Conservation (phyloP, 2,113 vertebrate genomes). For the Xiphophorus hellerii region DNA sequence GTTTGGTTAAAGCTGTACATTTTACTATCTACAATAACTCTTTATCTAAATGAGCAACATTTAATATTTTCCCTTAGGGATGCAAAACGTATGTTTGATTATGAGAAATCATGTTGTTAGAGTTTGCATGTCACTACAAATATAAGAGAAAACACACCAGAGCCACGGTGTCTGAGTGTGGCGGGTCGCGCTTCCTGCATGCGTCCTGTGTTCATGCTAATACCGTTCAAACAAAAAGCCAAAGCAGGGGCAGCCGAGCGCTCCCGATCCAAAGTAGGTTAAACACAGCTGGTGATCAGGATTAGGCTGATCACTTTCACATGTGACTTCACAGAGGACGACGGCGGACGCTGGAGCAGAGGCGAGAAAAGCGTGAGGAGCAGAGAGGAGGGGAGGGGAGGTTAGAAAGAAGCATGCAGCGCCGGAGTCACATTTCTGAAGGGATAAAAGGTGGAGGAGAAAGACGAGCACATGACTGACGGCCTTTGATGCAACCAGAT, state of each 20-base stretch:
- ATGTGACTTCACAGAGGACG: slow-evolving; percentile 62
- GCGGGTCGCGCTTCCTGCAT: slow-evolving; percentile 37
- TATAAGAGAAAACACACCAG: background rate
- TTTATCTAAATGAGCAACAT: no score
- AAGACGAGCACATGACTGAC: slow-evolving; percentile 60
- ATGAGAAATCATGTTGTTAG: background rate
- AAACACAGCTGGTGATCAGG: slow-evolving; percentile 72
- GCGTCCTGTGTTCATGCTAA: slow-evolving; percentile 39
- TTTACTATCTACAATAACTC: no score
- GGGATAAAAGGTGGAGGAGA: slow-evolving; percentile 64
- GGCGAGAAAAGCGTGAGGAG: slow-evolving; percentile 5
- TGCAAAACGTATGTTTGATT: no score
- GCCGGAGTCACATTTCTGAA: slow-evolving; percentile 62
- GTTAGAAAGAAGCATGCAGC: slow-evolving; percentile 51
- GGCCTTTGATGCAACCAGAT: slow-evolving; percentile 68
- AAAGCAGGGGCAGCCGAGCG: slow-evolving; percentile 41
- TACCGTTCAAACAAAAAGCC: slow-evolving; percentile 46
- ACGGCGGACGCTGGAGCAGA: slow-evolving; percentile 26
- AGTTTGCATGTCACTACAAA: background rate
- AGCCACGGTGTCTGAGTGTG: background rate
- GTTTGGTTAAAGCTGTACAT: no score
- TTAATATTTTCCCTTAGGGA: no score
- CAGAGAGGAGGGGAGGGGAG: background rate
- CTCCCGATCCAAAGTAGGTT: slow-evolving; percentile 64
- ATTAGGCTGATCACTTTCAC: slow-evolving; percentile 74